Percentiles rank a stretch among this genome's conserved stretches.
These are phyloP conservation scores for Pristiophorus japonicus DNA, from an alignment of 2,113 vertebrate genomes.

Conservation along the genomic window DNA sequence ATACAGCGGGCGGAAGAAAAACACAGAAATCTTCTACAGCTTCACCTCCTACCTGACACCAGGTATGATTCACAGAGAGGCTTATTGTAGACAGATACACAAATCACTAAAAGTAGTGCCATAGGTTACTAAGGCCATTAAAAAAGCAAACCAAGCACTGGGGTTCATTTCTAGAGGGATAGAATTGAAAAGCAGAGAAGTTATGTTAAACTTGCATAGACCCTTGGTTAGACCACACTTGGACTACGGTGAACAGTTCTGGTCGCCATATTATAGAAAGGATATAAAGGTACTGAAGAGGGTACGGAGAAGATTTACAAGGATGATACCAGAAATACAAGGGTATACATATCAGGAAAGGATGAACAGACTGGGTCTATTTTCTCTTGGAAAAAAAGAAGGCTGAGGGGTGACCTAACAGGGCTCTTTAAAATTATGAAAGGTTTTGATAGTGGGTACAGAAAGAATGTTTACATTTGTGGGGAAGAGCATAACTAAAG, in stretches of 20 bases:
- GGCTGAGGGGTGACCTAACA: no score
- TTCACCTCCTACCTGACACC: constrained; percentile 65
- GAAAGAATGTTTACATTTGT: no score
- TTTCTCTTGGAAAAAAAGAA: no score
- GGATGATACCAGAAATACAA: neutral
- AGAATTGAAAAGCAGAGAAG: neutral
- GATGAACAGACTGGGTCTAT: no score
- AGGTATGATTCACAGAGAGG: constrained; percentile 48
- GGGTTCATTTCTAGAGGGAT: neutral
- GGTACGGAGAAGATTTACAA: neutral
- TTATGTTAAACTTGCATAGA: neutral
- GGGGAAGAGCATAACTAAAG: no score
- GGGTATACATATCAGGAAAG: no score
- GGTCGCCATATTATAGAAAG: neutral
- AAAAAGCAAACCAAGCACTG: neutral
- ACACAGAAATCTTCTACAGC: constrained; percentile 63
- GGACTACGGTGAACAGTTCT: neutral
- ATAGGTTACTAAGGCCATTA: neutral
- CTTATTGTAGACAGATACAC: no score
- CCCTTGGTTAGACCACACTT: neutral
- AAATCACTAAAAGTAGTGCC: neutral
- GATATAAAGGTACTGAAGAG: neutral
- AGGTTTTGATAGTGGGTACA: no score
- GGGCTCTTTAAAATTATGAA: no score
- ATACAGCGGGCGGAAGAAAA: constrained; percentile 64